Base-by-base conservation (phyloP, 2,888 invertebrate genomes). In the Pemphredon lugubris region DNA sequence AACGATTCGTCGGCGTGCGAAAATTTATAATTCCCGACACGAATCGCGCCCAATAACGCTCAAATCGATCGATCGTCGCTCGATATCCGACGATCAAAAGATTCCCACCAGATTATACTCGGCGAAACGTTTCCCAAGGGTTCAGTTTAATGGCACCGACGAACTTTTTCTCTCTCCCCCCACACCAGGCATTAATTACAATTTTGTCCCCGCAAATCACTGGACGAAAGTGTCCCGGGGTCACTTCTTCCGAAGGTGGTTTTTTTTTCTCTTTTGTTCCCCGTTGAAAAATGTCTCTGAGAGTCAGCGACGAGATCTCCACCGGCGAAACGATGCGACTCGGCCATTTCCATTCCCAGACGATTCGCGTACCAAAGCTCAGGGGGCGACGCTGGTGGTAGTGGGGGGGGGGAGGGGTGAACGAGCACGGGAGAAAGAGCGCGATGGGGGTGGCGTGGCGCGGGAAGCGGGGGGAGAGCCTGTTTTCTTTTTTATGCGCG, bases 401-500 rank as follows among this genome's bases (percentile, higher is more conserved):
- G n/a, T n/a, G n/a, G n/a, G n/a, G n/a, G n/a, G n/a, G n/a, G n/a
- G n/a, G n/a, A n/a, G n/a, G n/a, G n/a, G n/a, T n/a, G n/a, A n/a
- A n/a, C n/a, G n/a, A n/a, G n/a, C n/a, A n/a, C n/a, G n/a, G n/a
- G n/a, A n/a, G n/a, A n/a, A n/a, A n/a, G n/a, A n/a, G n/a, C n/a
- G n/a, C n/a, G n/a, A n/a, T n/a, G n/a, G n/a, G n/a, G n/a, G n/a
- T n/a, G n/a, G n/a, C n/a, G n/a, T n/a, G n/a, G n/a, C n/a, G n/a
- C n/a, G n/a, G 30, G 13, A 30, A 5, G 14, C 4, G 40, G 14
- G 14, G 57, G 37, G 16, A 42, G 37, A 48, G 58, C 47, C 64
- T 80, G 75, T 77, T 79, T 81, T 69, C 64, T 81, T 80, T 79
- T 80, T 80, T 80, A 77, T 68, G 69, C 71, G 70, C 63, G 77